Evolutionary conservation across 2,113 vertebrate species (phyloP).

Genomic region (Urocitellus parryii): DNA sequence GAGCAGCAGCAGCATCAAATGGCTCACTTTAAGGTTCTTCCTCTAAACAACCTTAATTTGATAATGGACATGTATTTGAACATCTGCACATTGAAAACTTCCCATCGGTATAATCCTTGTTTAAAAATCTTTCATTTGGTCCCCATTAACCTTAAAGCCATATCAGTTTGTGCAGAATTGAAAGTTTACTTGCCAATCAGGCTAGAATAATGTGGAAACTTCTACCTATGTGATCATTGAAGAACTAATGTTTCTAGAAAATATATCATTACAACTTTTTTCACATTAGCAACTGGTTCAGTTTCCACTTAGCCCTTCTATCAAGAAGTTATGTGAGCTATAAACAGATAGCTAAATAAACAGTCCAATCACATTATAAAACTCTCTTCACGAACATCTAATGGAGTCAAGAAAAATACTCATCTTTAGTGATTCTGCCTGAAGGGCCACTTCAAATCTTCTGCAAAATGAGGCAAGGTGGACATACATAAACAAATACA

Average conservation of each 20-base stretch:
- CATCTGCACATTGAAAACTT: constrained; percentile 46
- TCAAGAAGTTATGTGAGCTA: constrained; percentile 54
- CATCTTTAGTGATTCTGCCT: constrained; percentile 8
- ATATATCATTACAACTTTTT: constrained; percentile 65
- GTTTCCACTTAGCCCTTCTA: constrained; percentile 70
- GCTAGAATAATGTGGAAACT: constrained; percentile 41
- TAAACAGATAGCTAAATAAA: constrained; percentile 64
- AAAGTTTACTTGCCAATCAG: constrained; percentile 64
- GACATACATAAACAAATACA: background rate
- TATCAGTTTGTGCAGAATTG: constrained; percentile 30
- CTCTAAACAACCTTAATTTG: constrained; percentile 13
- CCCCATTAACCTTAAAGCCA: constrained; percentile 36
- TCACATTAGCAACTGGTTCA: constrained; percentile 54
- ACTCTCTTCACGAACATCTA: constrained; percentile 39
- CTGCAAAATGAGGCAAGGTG: constrained; percentile 39
- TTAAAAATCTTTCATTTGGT: constrained; percentile 42
- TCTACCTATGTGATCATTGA: constrained; percentile 60
- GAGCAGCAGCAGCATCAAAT: background rate
- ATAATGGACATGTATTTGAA: constrained; percentile 31
- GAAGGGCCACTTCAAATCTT: background rate
- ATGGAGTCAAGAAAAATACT: background rate
- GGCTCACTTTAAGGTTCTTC: background rate
- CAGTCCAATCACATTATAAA: constrained; percentile 45
- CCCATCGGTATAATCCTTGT: background rate
- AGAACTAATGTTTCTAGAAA: constrained; percentile 65